Conservation (phyloP, 2,888 invertebrate species). For the Brenthis ino region DNA sequence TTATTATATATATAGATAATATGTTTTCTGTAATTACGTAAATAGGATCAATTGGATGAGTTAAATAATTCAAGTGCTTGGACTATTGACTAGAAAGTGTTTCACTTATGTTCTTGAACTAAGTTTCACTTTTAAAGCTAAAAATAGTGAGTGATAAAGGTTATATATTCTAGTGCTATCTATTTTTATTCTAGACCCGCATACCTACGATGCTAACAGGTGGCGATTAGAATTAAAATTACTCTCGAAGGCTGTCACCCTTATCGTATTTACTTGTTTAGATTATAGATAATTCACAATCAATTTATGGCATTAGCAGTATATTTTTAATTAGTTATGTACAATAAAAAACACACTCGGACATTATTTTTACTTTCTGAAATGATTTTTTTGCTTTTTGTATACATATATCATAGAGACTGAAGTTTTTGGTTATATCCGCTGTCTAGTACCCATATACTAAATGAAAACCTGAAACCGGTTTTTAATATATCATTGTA, state of each 20-base stretch:
- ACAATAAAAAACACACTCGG: too few species aligned
- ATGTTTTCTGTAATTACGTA: not conserved
- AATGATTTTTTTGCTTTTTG: too few species aligned
- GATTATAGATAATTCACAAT: constrained; percentile 13
- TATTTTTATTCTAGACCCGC: constrained; percentile 21
- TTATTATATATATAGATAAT: not conserved
- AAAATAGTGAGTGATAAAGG: constrained; percentile 2
- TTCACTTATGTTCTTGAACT: not conserved
- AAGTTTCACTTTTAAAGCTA: not conserved
- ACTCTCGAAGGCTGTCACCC: constrained; percentile 30
- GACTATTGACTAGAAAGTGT: not conserved
- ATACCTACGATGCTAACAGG: constrained; percentile 15
- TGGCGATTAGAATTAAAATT: constrained; percentile 22
- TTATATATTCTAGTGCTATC: constrained; percentile 5
- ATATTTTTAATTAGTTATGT: not conserved
- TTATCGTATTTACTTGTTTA: constrained; percentile 20
- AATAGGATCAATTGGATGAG: not conserved
- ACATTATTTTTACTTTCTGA: too few species aligned
- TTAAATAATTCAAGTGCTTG: not conserved
- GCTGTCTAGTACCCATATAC: too few species aligned
- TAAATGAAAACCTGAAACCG: too few species aligned
- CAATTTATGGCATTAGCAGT: not conserved
- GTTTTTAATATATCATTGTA: too few species aligned
- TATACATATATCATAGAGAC: too few species aligned
- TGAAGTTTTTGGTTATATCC: too few species aligned